phyloP scores from a whole-genome alignment of 2,797 vertebrate species.

The Peromyscus attwateri region DNA sequence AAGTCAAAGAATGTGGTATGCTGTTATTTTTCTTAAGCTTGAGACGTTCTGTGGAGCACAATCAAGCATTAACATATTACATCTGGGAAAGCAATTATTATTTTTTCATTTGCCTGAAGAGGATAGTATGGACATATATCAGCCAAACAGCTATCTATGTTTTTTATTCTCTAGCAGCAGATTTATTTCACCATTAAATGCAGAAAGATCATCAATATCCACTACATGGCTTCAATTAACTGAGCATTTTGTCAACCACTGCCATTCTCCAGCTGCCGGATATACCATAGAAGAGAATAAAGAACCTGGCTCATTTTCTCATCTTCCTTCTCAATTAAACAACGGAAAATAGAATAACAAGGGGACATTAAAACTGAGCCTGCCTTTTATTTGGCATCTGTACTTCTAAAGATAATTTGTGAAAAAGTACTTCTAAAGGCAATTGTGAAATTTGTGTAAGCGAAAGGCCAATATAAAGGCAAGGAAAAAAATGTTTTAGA shows the following conservation, averaged over 20 bases:
- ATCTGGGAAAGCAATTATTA: slow-evolving; percentile 83
- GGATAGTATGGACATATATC: slow-evolving; percentile 83
- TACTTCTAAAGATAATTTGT: slow-evolving; percentile 22
- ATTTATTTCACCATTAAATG: slow-evolving; percentile 85
- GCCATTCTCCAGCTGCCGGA: slow-evolving; percentile 80
- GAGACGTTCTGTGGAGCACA: slow-evolving; percentile 79
- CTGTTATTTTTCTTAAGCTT: slow-evolving; percentile 78
- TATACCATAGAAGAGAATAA: slow-evolving; percentile 79
- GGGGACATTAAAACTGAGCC: slow-evolving; percentile 4
- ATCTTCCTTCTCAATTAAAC: slow-evolving; percentile 71
- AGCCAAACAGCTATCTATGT: slow-evolving; percentile 84
- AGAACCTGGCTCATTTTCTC: slow-evolving; percentile 70
- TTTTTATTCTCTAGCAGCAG: slow-evolving; percentile 79
- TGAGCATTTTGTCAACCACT: slow-evolving; percentile 86
- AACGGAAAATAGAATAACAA: slow-evolving; percentile 65
- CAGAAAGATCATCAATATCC: slow-evolving; percentile 86
- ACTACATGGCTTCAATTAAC: slow-evolving; percentile 84
- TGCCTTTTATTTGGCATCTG: slow-evolving; percentile 41
- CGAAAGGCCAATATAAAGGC: neutral
- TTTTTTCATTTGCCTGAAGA: slow-evolving; percentile 86
- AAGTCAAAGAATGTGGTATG: slow-evolving; percentile 76
- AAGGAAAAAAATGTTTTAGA: neutral
- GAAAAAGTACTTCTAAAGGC: slow-evolving; percentile 29
- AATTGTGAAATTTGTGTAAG: slow-evolving; percentile 1
- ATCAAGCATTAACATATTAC: slow-evolving; percentile 86